phyloP scores from a whole-genome alignment of 2,113 vertebrate genomes.

The Scophthalmus maximus region DNA sequence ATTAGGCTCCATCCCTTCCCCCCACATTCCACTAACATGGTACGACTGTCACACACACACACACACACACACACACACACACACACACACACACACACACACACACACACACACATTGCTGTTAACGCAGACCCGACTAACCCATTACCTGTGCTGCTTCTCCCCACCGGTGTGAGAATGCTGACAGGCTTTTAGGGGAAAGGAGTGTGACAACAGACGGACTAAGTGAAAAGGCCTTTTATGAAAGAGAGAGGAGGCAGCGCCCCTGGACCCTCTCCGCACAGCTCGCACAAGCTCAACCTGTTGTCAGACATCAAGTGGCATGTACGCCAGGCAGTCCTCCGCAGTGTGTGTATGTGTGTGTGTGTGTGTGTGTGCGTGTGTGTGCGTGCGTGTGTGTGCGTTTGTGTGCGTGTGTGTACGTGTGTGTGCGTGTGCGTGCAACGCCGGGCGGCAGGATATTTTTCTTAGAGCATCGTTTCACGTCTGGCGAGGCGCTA shows the following conservation, averaged over 20 bases:
- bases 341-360: too few relatives aligned
- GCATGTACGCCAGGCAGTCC: background rate
- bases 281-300: conserved; percentile 18
- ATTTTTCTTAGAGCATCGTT: conserved; percentile 18
- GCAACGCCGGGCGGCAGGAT: background rate
- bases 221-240: conserved; percentile 42
- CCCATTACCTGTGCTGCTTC: conserved; percentile 51
- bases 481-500: conserved; percentile 23
- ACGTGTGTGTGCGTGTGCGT: conserved; percentile 13
- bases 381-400: too few relatives aligned
- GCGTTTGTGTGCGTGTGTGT: too few relatives aligned
- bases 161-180: background rate
- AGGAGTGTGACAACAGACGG: conserved; percentile 40
- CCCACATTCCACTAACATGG: background rate
- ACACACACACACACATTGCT: conserved; percentile 43
- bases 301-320: background rate
- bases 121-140: conserved; percentile 26
- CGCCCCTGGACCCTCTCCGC: background rate
- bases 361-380: too few relatives aligned
- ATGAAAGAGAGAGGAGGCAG: conserved; percentile 22
- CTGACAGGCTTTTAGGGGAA: conserved; percentile 38
- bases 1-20: conserved; percentile 43
- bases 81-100: background rate
- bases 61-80: conserved; percentile 21
- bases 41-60: background rate